Conservation (phyloP, 2,797 vertebrate species). For the Austrolebias charrua region DNA sequence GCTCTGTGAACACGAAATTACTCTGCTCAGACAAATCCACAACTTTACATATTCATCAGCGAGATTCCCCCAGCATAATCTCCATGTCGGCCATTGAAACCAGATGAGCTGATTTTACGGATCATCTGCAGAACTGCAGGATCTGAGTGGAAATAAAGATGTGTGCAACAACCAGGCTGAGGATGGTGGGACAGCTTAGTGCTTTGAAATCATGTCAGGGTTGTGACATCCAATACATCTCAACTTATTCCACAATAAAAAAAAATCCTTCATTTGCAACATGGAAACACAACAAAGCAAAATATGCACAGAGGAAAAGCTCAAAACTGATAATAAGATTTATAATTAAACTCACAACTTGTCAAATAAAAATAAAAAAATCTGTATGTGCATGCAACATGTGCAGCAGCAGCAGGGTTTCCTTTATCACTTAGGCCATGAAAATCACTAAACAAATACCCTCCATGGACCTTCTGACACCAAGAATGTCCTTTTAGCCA, state of each 20-base stretch:
- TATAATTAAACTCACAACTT: no score
- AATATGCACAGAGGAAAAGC: no score
- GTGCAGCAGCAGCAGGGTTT: no score
- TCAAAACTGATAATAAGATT: no score
- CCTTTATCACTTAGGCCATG: no score
- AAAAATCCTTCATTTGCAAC: neutral
- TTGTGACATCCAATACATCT: neutral
- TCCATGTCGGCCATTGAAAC: constrained; percentile 23
- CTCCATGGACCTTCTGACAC: no score
- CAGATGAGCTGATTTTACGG: constrained; percentile 37
- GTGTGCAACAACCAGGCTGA: constrained; percentile 3
- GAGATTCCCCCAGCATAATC: constrained; percentile 24
- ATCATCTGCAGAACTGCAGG: constrained; percentile 24
- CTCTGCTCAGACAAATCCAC: constrained; percentile 53
- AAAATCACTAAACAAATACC: no score
- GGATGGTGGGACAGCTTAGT: neutral
- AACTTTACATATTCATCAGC: constrained; percentile 58
- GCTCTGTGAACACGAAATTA: constrained; percentile 64
- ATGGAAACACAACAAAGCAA: no score
- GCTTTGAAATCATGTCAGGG: constrained; percentile 12
- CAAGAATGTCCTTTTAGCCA: no score
- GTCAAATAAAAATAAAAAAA: no score
- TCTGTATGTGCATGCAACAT: no score
- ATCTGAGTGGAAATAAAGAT: constrained; percentile 14
- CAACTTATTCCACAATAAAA: neutral